Evolutionary conservation across 1,140 invertebrate genomes (phyloP).

Genomic region (Meloidogyne exigua): DNA sequence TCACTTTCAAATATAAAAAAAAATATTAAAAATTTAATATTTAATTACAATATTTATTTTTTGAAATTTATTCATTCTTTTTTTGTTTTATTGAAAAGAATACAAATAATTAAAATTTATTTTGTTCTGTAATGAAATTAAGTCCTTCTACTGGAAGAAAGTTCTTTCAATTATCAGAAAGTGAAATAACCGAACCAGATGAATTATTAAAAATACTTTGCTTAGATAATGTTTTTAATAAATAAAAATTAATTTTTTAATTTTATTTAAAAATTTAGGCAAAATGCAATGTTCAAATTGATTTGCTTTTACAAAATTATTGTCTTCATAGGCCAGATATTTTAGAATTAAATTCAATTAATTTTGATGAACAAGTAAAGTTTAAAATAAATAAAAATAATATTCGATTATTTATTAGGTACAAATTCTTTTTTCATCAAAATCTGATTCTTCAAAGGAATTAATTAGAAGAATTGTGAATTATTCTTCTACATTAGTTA

Average conservation of each 20-base stretch:
- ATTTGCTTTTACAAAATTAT: slow-evolving; percentile 1
- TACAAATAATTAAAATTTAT: no score
- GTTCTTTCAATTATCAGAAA: neutral
- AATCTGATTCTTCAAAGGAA: neutral
- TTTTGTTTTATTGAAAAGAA: no score
- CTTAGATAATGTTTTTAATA: neutral
- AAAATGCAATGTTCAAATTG: neutral
- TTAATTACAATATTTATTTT: no score
- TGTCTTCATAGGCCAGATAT: neutral
- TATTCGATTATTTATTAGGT: neutral
- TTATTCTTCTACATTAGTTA: slow-evolving; percentile 1
- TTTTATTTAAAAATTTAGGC: neutral
- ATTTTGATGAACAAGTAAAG: neutral
- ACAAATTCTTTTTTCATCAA: slow-evolving; percentile 2
- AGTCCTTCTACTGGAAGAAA: no score
- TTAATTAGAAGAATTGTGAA: neutral
- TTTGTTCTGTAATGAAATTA: no score
- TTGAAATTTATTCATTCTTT: no score
- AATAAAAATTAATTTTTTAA: neutral
- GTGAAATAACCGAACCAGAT: neutral
- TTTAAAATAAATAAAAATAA: neutral
- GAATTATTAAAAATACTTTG: slow-evolving; percentile 5
- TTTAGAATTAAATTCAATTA: neutral
- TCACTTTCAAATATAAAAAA: no score
- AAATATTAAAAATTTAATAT: no score